These are phyloP conservation scores for Melieria picta DNA, from an alignment of 2,888 invertebrate species.

Conservation along the genomic window DNA sequence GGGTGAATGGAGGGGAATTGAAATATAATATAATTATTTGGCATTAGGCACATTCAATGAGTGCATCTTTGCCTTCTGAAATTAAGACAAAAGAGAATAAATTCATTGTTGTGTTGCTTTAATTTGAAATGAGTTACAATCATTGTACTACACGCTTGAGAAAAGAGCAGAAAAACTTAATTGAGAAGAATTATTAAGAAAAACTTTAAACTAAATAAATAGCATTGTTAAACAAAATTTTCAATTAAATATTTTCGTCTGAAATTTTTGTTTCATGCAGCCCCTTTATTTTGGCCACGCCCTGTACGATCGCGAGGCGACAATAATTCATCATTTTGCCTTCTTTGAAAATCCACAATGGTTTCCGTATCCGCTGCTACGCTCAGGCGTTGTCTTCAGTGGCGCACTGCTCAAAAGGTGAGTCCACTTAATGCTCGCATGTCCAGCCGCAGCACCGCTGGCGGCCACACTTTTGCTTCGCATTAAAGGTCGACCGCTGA, in stretches of 20 bases:
- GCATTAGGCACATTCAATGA: no score
- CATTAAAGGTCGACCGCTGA: not conserved
- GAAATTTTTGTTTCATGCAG: constrained; percentile 61
- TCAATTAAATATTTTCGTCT: not conserved
- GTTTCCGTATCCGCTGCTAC: constrained; percentile 84
- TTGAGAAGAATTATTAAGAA: no score
- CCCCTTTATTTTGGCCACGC: constrained; percentile 81
- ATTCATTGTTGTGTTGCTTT: no score
- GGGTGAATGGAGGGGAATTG: no score
- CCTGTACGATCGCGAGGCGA: constrained; percentile 80
- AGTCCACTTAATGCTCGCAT: constrained; percentile 50
- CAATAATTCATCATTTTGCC: constrained; percentile 92
- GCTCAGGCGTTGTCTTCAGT: constrained; percentile 82
- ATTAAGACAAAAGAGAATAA: no score
- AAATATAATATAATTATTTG: no score
- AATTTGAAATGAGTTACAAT: no score
- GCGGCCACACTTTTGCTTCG: not conserved
- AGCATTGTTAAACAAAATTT: not conserved
- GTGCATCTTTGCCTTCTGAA: no score
- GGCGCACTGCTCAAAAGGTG: constrained; percentile 76
- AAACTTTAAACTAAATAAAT: no score
- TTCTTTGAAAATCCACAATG: constrained; percentile 76
- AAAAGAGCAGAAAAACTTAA: no score
- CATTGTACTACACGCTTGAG: no score
- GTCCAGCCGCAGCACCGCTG: not conserved